Evolutionary conservation across 2,797 vertebrate genomes (phyloP), one percentile per base, ranked within the genome.

Genomic region (Molossus molossus): DNA sequence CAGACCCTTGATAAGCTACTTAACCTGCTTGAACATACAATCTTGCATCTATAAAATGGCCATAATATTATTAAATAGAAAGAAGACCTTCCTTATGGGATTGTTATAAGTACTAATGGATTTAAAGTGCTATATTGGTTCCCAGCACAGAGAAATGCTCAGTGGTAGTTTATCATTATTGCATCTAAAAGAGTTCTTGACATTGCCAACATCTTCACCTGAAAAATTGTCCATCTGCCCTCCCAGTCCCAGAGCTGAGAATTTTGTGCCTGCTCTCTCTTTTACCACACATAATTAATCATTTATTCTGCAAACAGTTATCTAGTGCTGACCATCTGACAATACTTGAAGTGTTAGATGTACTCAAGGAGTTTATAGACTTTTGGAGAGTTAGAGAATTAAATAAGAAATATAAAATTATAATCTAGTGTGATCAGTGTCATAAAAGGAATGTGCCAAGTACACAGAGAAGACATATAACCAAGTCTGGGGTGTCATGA

Each of bases 1-100:
- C n/a, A 65, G 37, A 33, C 76, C 65, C 21, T 92, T 65, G 89
- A 65, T 80, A 67, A n/a, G 45, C 73, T 76, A 73, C 8, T 29
- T 85, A 85, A 70, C 12, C 10, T 92, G 57, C 23, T 88, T 70
- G 40, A 69, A 33, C 50, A 23, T 50, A 72, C 14, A 67, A 8
- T 84, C 40, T 69, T 73, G 13, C n/a, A 94, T 70, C 62, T 65
- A 2, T 77, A 77, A 90, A 92, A 87, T 79, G 33, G 9, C 62
- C 25, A 9, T 57, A 72, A 75, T 80, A 45, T 33, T 81, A 85
- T 55, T 33, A 69, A 73, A 37, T 80, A 60, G 82, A 69, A 80
- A 67, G 9, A 27, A 23, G 45, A n/a, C 11, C 21, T 58, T 58
- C 40, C n/a, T 82, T 53, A 23, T 73, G 40, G 21, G 25, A 60